Evolutionary conservation across 2,113 vertebrate species (phyloP), one percentile per base, ranked within the genome.

Genomic region (Martes martes): DNA sequence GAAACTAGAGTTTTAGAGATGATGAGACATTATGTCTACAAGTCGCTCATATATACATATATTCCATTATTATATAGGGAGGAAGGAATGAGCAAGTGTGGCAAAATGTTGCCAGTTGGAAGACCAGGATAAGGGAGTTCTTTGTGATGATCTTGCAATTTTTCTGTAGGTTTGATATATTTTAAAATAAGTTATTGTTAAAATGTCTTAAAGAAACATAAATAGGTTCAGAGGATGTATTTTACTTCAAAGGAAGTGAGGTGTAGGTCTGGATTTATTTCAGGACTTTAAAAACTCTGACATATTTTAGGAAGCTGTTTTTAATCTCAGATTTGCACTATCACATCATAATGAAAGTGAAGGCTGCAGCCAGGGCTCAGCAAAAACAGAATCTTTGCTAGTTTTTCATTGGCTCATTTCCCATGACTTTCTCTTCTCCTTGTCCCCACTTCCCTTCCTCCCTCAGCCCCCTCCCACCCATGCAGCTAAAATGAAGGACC

Each of bases 91-190:
- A 67, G 36, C 8, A 69, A 26, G 3, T 36, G 16, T 52, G n/a
- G n/a, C 85, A 9, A 74, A n/a, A 63, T n/a, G 55, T 9, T 65
- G 42, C 42, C 50, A 89, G 4, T 15, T 50, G 4, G 39, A 23
- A 21, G 33, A 59, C 67, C 36, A 28, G 31, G 9, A 19, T 52
- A 33, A 89, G 3, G 42, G 31, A 52, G 39, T 65, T 65, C n/a
- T 76, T 67, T 69, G 23, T 69, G 39, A 87, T 52, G 7, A 15
- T 89, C 18, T 61, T 82, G 4, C 1, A 10, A 18, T 92, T 57
- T 95, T 82, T 97, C 61, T 89, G n/a, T 71, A 83, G 88, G 36
- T 96, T 45, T 57, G n/a, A 89, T 83, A 82, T 1, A 84, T 89
- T 96, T 92, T n/a, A 67, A 81, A 94, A 31, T 94, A 91, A 79